Percentiles rank a stretch among this genome's conserved stretches.
phyloP scores from a whole-genome alignment of 2,888 invertebrate genomes.

The Himalopsyche tibetana region DNA sequence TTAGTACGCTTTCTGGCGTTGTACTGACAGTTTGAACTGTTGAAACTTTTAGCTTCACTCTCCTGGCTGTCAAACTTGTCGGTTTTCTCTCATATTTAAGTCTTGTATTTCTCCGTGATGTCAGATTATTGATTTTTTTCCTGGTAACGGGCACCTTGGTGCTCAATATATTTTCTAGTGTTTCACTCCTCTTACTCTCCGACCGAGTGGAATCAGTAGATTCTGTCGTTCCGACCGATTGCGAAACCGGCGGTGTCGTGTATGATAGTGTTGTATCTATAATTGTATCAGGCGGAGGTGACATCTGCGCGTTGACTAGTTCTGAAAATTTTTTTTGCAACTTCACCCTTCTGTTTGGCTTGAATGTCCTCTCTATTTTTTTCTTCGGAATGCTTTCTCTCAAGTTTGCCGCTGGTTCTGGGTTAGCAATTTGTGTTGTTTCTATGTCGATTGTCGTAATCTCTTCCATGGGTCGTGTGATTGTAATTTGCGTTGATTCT shows the following conservation, averaged over 20 bases:
- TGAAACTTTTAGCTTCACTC: constrained; percentile 50
- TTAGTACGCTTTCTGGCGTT: constrained; percentile 56
- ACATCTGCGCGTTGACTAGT: constrained; percentile 70
- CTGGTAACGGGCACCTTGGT: constrained; percentile 18
- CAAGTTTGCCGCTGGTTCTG: neutral
- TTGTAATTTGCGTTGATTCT: constrained; percentile 28
- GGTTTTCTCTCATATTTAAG: constrained; percentile 63
- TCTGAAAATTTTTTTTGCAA: constrained; percentile 66
- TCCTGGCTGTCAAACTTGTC: constrained; percentile 66
- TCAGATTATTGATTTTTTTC: constrained; percentile 39
- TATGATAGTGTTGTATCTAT: constrained; percentile 66
- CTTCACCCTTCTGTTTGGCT: constrained; percentile 60
- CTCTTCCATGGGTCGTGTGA: neutral
- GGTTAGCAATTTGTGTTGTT: constrained; percentile 46
- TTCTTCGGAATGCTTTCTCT: constrained; percentile 6
- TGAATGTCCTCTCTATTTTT: constrained; percentile 54
- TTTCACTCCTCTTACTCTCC: constrained; percentile 4
- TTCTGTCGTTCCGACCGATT: constrained; percentile 4
- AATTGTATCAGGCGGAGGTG: constrained; percentile 67
- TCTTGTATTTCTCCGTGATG: constrained; percentile 48
- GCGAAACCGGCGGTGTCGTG: constrained; percentile 66
- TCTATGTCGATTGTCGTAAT: constrained; percentile 39
- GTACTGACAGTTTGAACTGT: constrained; percentile 67
- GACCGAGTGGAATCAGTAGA: neutral
- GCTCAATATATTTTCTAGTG: constrained; percentile 31